These are phyloP conservation scores for Edolisoma coerulescens DNA, from an alignment of 2,113 vertebrate species.

Conservation along the genomic window DNA sequence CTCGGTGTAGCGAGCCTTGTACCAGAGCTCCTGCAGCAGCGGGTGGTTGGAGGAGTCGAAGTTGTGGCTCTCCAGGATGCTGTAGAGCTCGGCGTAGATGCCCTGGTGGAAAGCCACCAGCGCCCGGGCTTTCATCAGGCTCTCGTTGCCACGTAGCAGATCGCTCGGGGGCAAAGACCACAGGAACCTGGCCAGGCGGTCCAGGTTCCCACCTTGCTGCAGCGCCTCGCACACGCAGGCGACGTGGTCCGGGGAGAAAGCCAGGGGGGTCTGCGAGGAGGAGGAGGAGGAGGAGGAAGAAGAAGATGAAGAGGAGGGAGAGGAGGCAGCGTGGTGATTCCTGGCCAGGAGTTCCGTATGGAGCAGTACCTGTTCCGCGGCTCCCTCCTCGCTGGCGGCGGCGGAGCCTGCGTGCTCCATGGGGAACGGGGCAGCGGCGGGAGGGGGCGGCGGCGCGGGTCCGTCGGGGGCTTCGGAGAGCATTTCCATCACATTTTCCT, in stretches of 20 bases:
- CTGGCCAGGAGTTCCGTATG: conserved; percentile 85
- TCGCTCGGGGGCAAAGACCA: conserved; percentile 97
- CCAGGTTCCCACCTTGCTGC: conserved; percentile 98
- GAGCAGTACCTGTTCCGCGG: conserved; percentile 78
- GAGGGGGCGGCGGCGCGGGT: conserved; percentile 64
- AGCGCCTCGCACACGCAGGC: conserved; percentile 98
- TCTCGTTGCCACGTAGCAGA: conserved; percentile 97
- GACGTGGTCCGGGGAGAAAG: conserved; percentile 97
- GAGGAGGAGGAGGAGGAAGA: conserved; percentile 38
- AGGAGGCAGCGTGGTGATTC: conserved; percentile 69
- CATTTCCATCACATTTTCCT: conserved; percentile 91
- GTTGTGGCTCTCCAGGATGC: conserved; percentile 96
- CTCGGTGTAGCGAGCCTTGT: conserved; percentile 97
- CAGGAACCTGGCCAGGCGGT: conserved; percentile 95
- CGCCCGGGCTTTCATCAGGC: conserved; percentile 96
- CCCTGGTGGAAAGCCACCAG: conserved; percentile 98
- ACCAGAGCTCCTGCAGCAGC: conserved; percentile 97
- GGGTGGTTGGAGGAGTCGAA: conserved; percentile 94
- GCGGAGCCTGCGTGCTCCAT: conserved; percentile 82
- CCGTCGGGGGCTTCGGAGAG: conserved; percentile 60
- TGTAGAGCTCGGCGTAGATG: conserved; percentile 95
- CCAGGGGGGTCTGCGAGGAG: conserved; percentile 84
- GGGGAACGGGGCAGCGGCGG: conserved; percentile 78
- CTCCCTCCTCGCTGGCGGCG: conserved; percentile 79
- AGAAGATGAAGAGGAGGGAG: conserved; percentile 71